Conservation (phyloP, 2,113 vertebrate species). For the Microtus pennsylvanicus region DNA sequence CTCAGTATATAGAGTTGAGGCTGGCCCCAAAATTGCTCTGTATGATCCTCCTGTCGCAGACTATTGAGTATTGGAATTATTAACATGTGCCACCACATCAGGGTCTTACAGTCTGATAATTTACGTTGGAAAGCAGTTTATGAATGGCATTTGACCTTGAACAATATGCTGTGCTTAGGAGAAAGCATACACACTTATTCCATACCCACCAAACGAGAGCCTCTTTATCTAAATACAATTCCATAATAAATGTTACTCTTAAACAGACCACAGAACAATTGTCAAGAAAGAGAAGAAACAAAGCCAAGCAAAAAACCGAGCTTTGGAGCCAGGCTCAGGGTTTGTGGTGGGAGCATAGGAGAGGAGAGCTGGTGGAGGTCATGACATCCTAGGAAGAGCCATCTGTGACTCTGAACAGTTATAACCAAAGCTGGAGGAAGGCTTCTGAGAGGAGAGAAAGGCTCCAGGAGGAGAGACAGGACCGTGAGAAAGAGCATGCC, state of each 20-base stretch:
- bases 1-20: not conserved
- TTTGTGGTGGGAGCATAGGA: not conserved
- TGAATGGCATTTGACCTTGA: conserved; percentile 5
- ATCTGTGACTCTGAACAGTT: not conserved
- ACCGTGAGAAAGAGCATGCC: not conserved
- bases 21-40: not conserved
- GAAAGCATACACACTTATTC: not conserved
- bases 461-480: not conserved
- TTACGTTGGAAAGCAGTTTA: not conserved
- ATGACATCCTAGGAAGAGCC: not conserved
- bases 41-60: not conserved
- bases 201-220: not conserved
- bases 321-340: not conserved
- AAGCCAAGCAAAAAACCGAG: conserved; percentile 35
- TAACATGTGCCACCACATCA: too few relatives aligned
- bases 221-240: conserved; percentile 38
- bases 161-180: not conserved
- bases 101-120: not conserved
- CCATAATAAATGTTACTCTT: conserved; percentile 42
- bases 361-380: conserved; percentile 5
- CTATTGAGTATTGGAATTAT: not conserved
- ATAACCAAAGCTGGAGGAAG: not conserved
- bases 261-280: not conserved
- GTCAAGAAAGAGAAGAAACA: conserved; percentile 57
- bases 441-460: not conserved